These are phyloP conservation scores for Chelonus insularis DNA, from an alignment of 1,140 invertebrate species.

Conservation along the genomic window DNA sequence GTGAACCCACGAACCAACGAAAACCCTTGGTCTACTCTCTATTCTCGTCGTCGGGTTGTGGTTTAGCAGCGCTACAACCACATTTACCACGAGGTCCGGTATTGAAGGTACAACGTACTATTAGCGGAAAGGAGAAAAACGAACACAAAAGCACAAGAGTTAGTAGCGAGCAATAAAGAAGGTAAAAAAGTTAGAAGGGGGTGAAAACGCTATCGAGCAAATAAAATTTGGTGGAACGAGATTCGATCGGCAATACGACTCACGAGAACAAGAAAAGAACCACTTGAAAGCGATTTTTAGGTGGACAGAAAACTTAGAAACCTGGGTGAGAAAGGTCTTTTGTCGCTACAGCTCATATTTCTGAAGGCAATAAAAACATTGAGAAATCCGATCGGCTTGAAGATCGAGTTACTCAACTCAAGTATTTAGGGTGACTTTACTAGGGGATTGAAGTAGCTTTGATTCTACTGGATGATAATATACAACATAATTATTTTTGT, in stretches of 20 bases:
- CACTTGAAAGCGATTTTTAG: conserved; percentile 16
- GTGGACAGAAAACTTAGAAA: not conserved
- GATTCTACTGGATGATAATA: not conserved
- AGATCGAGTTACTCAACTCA: conserved; percentile 19
- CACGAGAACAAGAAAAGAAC: conserved; percentile 6
- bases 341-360: conserved; percentile 27
- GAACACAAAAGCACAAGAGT: not conserved
- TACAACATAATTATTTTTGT: not conserved
- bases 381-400: conserved; percentile 23
- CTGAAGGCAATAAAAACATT: conserved; percentile 26
- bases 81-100: conserved; percentile 19
- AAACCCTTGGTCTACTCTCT: conserved; percentile 19
- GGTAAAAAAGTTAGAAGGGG: not conserved
- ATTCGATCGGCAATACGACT: not conserved
- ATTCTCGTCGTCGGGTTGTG: conserved; percentile 10
- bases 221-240: conserved; percentile 24
- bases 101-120: conserved; percentile 10
- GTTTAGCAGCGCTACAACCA: conserved; percentile 26
- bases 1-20: conserved; percentile 19
- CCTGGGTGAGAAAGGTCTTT: conserved; percentile 6
- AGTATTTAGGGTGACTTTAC: conserved; percentile 17
- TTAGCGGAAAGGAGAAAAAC: not conserved
- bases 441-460: not conserved
- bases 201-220: conserved; percentile 20
- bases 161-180: not conserved